Base-by-base conservation (phyloP, 2,888 invertebrate genomes). In the Macroteleia sp. region DNA sequence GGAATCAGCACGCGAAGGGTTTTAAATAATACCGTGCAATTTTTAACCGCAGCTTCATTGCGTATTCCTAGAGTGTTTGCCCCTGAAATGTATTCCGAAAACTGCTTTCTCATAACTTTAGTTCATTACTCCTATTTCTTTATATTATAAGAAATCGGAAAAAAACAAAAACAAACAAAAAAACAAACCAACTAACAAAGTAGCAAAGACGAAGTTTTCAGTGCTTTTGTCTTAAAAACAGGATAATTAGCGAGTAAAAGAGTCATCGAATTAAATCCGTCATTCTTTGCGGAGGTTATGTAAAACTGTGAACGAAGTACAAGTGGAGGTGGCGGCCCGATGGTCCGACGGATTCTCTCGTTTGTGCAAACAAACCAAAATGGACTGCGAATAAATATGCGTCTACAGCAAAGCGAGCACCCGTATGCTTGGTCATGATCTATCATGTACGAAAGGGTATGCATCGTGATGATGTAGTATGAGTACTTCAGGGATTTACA, bases 371-470 rank as follows among this genome's bases (percentile, higher is more conserved):
- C 90, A 91, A 87, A 88, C 89, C 86, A 89, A 90, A 90, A 91
- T 91, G 91, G 90, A 90, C 91, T 89, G 88, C 88, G 90, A 88
- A 90, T 90, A 90, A 90, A 90, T 91, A 91, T 88, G 88, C 88
- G 88, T 88, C 88, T 88, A 87, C 87, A 86, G 86, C 86, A 86
- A 87, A 88, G 86, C 87, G 88, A 86, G 86, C 85, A 84, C 88
- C 87, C 90, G 90, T 89, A 90, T 91, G 91, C 91, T 86, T 86
- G 88, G 90, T 91, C 91, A 91, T 91, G 91, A 91, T 91, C 90
- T 87, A 84, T 83, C 85, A 81, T 85, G 83, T 84, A 85, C 85
- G 83, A 82, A 83, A 80, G 81, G 83, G 80, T 77, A 69, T 77
- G 77, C 77, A 75, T 71, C 75, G 62, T 71, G 66, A 67, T 77